Percentiles rank a stretch among this genome's conserved stretches.
phyloP scores from a whole-genome alignment of 2,797 vertebrate species.

The Melanotaenia maccullochi region DNA sequence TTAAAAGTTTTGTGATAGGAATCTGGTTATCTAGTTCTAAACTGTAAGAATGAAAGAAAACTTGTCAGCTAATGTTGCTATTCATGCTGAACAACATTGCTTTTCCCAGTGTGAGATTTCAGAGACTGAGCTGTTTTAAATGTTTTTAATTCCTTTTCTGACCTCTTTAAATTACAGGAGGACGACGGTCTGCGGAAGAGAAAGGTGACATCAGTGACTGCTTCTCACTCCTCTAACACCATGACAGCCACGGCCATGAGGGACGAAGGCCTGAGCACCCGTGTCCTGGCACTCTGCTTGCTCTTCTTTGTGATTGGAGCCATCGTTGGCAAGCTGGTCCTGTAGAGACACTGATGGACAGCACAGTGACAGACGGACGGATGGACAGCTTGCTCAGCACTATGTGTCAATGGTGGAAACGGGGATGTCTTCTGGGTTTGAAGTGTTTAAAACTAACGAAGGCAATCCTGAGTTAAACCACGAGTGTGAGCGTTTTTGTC shows the following conservation, averaged over 20 bases:
- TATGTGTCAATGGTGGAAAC: slow-evolving; percentile 49
- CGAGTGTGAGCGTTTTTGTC: slow-evolving; percentile 53
- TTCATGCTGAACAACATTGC: neutral
- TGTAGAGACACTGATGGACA: slow-evolving; percentile 77
- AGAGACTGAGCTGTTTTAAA: neutral
- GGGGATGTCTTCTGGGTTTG: slow-evolving; percentile 69
- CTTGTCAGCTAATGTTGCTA: neutral
- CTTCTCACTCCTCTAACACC: slow-evolving; percentile 75
- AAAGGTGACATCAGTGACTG: slow-evolving; percentile 77
- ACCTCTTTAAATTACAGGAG: slow-evolving; percentile 76
- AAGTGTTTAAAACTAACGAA: slow-evolving; percentile 65
- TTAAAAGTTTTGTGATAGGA: too few species aligned
- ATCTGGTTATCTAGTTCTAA: too few species aligned
- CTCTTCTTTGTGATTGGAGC: slow-evolving; percentile 95
- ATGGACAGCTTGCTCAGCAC: slow-evolving; percentile 44
- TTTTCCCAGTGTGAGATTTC: neutral
- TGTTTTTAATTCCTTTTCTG: slow-evolving; percentile 6
- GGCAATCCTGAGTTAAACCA: slow-evolving; percentile 55
- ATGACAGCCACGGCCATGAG: slow-evolving; percentile 76
- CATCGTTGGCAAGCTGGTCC: slow-evolving; percentile 93
- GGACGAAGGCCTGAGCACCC: slow-evolving; percentile 89
- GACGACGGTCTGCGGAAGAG: slow-evolving; percentile 93
- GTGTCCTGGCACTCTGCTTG: slow-evolving; percentile 89
- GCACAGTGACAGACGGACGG: slow-evolving; percentile 18
- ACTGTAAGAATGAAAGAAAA: too few species aligned